Conservation (phyloP, 1,140 invertebrate species). For the Drosophila burlai region DNA sequence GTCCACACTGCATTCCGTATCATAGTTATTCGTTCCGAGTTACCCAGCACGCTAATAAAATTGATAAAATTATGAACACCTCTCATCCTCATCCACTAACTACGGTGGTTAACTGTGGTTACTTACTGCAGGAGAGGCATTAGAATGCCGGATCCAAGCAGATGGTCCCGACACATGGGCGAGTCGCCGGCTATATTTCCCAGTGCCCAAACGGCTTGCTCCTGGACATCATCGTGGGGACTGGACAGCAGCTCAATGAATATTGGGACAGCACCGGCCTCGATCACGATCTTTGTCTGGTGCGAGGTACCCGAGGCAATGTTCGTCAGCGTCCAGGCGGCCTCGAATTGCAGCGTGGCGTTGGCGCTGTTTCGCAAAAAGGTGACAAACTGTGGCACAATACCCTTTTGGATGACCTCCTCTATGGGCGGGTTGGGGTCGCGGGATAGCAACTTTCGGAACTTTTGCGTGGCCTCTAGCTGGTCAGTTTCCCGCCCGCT, state of each 20-base stretch:
- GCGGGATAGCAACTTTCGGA: constrained; percentile 96
- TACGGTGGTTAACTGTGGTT: not conserved
- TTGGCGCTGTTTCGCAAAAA: constrained; percentile 95
- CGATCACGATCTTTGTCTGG: constrained; percentile 97
- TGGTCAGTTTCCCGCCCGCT: constrained; percentile 93
- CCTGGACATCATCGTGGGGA: constrained; percentile 96
- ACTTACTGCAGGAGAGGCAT: constrained; percentile 95
- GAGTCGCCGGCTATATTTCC: constrained; percentile 98
- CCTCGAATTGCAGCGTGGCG: constrained; percentile 96
- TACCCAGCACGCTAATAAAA: constrained; percentile 95
- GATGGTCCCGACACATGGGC: constrained; percentile 95
- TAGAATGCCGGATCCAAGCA: constrained; percentile 94
- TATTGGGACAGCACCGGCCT: constrained; percentile 96
- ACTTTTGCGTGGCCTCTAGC: constrained; percentile 96
- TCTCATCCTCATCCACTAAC: not conserved
- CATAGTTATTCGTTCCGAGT: constrained; percentile 94
- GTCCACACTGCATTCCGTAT: constrained; percentile 99
- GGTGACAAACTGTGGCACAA: constrained; percentile 98
- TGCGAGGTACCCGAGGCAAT: constrained; percentile 98
- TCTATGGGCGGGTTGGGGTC: constrained; percentile 99
- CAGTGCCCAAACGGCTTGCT: constrained; percentile 98
- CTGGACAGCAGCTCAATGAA: constrained; percentile 94
- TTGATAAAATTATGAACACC: constrained; percentile 30
- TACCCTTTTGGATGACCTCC: constrained; percentile 98
- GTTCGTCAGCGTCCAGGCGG: constrained; percentile 99